Base-by-base conservation (phyloP, 1,140 invertebrate species). In the Chironomus striatipennis region DNA sequence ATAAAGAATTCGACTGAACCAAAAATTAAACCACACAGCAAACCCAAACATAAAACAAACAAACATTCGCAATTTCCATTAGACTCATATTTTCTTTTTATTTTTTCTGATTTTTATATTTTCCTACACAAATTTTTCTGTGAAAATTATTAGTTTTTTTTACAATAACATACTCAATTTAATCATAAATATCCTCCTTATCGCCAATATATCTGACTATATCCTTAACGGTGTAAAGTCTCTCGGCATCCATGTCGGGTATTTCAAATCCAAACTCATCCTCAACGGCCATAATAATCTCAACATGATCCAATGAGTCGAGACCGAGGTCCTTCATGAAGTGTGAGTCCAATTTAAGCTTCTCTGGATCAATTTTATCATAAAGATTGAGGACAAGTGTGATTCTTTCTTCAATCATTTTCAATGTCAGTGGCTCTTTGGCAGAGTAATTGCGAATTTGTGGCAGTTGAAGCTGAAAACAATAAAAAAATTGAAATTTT, bases 261-360 rank as follows among this genome's bases (percentile, higher is more conserved):
- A 99, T 99, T 88, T 99, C 97, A 87, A 99, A 98, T 74, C 90
- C 95, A 86, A 99, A 99, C 85, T 99, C 98, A 87, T 99, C 97
- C 84, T 99, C 98, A 86, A 99, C 96, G 2, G 96, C 96, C 96
- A 99, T 99, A 75, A 99, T 97, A 70, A 99, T 90, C 87, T 99
- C 98, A 42, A 99, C 97, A 85, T 98, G 97, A 85, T 99, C 98
- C 76, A 99, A 84, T 7, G 96, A 98, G 82, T 99, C 98, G 75
- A 99, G 85, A 57, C 97, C 98, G 76, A 99, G 85, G 83, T 99
- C 98, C 82, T 96, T 96, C 76, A 97, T 94, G 82, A 99, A 99
- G 85, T 99, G 95, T 12, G 95, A 93, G 3, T 98, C 92, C 74
- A 96, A 77, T 20, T 87, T 90, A 8, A 99, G 83, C 93, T 97